These are phyloP conservation scores for Neoarius graeffei DNA, from an alignment of 2,113 vertebrate species.

Conservation along the genomic window DNA sequence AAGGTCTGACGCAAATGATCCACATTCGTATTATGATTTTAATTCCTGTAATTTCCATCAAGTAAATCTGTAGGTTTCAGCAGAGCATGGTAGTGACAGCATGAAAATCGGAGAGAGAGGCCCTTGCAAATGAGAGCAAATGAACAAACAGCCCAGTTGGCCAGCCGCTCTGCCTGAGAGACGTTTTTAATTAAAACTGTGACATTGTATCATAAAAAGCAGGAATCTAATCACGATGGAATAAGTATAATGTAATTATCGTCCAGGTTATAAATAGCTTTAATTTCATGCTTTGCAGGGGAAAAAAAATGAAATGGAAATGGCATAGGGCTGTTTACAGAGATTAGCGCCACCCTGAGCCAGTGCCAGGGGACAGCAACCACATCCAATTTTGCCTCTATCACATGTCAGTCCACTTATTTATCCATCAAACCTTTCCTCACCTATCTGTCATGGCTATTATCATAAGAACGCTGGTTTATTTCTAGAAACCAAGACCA, in stretches of 20 bases:
- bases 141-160: constrained; percentile 63
- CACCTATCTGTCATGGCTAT: constrained; percentile 59
- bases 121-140: constrained; percentile 52
- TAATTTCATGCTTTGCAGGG: constrained; percentile 76
- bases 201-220: constrained; percentile 74
- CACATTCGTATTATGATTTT: constrained; percentile 61
- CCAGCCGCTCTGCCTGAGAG: constrained; percentile 62
- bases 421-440: constrained; percentile 62
- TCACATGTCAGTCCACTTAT: constrained; percentile 66
- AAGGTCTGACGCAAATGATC: constrained; percentile 59
- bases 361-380: constrained; percentile 65
- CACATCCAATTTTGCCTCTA: constrained; percentile 68
- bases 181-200: constrained; percentile 72
- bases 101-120: constrained; percentile 37
- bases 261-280: constrained; percentile 74
- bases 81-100: constrained; percentile 60
- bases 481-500: constrained; percentile 53
- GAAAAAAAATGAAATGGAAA: constrained; percentile 73
- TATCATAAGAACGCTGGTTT: constrained; percentile 52
- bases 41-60: constrained; percentile 31
- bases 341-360: constrained; percentile 67
- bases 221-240: constrained; percentile 71
- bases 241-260: constrained; percentile 79
- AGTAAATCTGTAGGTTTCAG: constrained; percentile 54
- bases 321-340: constrained; percentile 67